phyloP scores from a whole-genome alignment of 2,888 invertebrate genomes.

The Stenoptilia bipunctidactyla region DNA sequence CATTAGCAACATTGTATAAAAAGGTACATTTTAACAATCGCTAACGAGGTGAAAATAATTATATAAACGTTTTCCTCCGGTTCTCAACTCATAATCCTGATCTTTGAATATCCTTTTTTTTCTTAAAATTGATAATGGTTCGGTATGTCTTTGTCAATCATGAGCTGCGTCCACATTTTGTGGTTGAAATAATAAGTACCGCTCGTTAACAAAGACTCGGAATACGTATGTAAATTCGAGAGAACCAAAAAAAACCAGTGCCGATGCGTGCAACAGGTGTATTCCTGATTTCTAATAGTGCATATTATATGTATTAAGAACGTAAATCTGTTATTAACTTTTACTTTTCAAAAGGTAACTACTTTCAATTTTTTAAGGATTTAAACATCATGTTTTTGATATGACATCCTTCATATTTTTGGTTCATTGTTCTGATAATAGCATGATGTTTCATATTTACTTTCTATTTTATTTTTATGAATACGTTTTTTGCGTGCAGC shows the following conservation, averaged over 20 bases:
- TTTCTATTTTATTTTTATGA: no score
- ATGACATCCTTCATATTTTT: no score
- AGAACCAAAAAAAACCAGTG: conserved; percentile 55
- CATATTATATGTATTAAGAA: conserved; percentile 37
- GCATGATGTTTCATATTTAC: no score
- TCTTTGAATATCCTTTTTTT: conserved; percentile 34
- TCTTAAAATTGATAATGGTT: conserved; percentile 4
- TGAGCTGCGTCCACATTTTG: conserved; percentile 49
- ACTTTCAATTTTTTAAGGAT: conserved; percentile 41
- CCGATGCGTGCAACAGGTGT: conserved; percentile 56
- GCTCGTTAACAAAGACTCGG: conserved; percentile 58
- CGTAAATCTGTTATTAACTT: conserved; percentile 32
- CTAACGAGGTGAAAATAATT: conserved; percentile 50
- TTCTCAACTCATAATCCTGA: no score
- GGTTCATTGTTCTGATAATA: no score
- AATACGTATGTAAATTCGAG: conserved; percentile 58
- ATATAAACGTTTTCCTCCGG: conserved; percentile 25
- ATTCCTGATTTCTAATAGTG: conserved; percentile 55
- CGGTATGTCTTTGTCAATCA: conserved; percentile 53
- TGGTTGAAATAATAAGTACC: conserved; percentile 56
- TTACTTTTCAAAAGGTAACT: conserved; percentile 33
- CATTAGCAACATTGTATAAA: conserved; percentile 14
- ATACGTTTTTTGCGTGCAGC: no score
- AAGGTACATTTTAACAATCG: conserved; percentile 41
- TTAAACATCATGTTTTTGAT: no score